A percentile compares a stretch with the other conserved stretches of the same genome.
Conservation (phyloP, 2,888 invertebrate species). For the Platypus cylindrus region DNA sequence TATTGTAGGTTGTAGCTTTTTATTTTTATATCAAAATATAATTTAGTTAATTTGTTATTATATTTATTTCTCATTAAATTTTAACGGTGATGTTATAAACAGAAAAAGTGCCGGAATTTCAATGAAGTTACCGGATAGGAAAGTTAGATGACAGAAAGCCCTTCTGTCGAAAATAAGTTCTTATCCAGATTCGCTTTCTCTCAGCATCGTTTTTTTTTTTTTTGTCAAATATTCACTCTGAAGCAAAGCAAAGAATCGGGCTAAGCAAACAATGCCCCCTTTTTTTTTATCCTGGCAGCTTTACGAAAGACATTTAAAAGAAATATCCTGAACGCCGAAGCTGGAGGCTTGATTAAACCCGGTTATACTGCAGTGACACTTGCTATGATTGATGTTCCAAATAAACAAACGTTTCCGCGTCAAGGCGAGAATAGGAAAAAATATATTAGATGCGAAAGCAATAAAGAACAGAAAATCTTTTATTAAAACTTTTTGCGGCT, state of each 20-base stretch:
- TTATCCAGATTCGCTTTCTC: too few species aligned
- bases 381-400: slow-evolving; percentile 31
- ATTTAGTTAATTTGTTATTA: too few species aligned
- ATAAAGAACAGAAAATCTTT: slow-evolving; percentile 27
- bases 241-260: slow-evolving; percentile 13
- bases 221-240: neutral
- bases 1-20: too few species aligned
- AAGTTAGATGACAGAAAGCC: too few species aligned
- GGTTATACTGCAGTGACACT: slow-evolving; percentile 24
- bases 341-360: slow-evolving; percentile 32
- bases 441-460: slow-evolving; percentile 29
- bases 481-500: slow-evolving; percentile 31
- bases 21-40: too few species aligned
- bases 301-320: slow-evolving; percentile 15
- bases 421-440: slow-evolving; percentile 24
- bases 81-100: too few species aligned
- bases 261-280: slow-evolving; percentile 14
- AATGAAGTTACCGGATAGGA: too few species aligned
- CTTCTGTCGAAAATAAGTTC: too few species aligned
- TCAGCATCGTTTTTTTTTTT: neutral
- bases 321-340: slow-evolving; percentile 17
- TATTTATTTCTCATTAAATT: too few species aligned
- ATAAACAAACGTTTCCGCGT: slow-evolving; percentile 28
- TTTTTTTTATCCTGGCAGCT: slow-evolving; percentile 7
- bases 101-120: too few species aligned